Conservation (phyloP, 1,140 invertebrate species). For the Procambarus clarkii region DNA sequence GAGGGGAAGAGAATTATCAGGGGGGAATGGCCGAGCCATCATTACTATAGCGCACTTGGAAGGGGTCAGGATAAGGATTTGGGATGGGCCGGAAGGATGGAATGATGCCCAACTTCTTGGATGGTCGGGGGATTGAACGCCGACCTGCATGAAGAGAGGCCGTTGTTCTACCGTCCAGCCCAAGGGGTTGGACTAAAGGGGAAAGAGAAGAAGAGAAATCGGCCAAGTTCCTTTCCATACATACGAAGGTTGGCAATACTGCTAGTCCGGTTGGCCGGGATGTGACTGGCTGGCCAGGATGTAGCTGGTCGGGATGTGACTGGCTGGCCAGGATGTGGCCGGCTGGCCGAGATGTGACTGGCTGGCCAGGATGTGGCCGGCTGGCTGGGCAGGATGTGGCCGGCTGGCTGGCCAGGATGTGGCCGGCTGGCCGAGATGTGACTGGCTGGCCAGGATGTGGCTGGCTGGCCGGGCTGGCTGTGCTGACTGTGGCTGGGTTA, state of each 20-base stretch:
- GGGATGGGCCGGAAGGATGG: too few relatives aligned
- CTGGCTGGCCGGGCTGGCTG: background rate
- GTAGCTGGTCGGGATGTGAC: background rate
- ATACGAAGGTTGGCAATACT: background rate
- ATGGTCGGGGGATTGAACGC: background rate
- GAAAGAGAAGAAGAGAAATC: background rate
- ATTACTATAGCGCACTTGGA: too few relatives aligned
- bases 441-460: too few relatives aligned
- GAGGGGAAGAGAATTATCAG: background rate
- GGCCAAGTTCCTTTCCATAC: background rate
- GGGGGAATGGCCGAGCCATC: too few relatives aligned
- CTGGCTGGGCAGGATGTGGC: background rate
- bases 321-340: background rate
- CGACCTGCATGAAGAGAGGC: too few relatives aligned
- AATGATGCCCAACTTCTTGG: background rate
- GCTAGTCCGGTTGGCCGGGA: background rate
- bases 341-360: background rate
- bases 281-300: background rate
- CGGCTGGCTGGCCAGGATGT: background rate
- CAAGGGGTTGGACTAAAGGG: too few relatives aligned
- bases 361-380: background rate
- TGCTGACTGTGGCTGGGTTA: background rate
- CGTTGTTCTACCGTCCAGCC: too few relatives aligned
- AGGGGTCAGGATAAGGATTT: too few relatives aligned
- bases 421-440: background rate